Conservation (phyloP, 2,888 invertebrate genomes). For the Drosophila antonietae region DNA sequence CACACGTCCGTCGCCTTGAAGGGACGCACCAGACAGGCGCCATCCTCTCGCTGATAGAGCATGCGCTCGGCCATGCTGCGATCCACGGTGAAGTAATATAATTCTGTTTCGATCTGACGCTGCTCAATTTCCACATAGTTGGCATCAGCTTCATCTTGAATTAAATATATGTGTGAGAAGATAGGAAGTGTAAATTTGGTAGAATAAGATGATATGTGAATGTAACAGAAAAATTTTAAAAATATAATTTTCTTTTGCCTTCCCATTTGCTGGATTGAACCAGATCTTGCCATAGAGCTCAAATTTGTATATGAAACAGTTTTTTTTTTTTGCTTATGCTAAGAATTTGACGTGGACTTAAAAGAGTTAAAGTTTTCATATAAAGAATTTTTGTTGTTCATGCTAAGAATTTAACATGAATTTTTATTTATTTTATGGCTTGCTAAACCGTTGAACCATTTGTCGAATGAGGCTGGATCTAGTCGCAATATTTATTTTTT, state of each 20-base stretch:
- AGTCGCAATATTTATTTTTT: no score
- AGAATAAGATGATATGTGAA: no score
- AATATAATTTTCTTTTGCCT: no score
- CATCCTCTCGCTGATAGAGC: constrained; percentile 80
- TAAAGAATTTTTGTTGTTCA: no score
- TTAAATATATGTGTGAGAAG: background rate
- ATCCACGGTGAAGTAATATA: constrained; percentile 83
- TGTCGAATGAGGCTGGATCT: background rate
- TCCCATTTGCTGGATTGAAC: no score
- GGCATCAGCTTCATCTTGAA: constrained; percentile 76
- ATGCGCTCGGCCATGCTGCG: constrained; percentile 80
- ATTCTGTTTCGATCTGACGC: constrained; percentile 81
- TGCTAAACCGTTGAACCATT: background rate
- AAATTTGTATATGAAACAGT: no score
- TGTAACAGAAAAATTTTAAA: no score
- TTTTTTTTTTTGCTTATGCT: no score
- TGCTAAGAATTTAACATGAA: no score
- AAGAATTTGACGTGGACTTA: no score
- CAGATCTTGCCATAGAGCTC: no score
- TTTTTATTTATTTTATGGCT: background rate
- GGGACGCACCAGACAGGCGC: constrained; percentile 83
- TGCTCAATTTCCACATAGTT: constrained; percentile 80
- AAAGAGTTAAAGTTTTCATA: no score
- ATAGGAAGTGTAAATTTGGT: background rate
- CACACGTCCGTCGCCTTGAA: constrained; percentile 81